Evolutionary conservation across 2,797 vertebrate species (phyloP), one percentile per base, ranked within the genome.

Genomic region (Crypturellus tataupa): DNA sequence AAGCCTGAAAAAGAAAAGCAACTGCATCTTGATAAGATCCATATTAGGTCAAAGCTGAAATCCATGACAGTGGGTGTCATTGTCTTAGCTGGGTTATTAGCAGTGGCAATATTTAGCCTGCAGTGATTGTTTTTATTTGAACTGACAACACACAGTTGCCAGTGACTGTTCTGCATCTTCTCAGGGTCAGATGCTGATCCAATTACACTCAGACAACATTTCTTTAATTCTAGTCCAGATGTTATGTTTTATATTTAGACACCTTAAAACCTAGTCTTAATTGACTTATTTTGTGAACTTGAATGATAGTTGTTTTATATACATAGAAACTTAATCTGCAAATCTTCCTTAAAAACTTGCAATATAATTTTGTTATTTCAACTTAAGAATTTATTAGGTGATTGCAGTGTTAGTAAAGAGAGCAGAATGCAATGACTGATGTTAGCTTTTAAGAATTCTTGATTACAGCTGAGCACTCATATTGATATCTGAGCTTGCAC

Each of bases 161-260:
- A 58, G 40, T 73, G 63, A 69, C 70, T 0, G 2, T 20, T 60
- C 49, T 55, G 8, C 67, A 55, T 37, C 55, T 88, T 79, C 78
- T 47, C 63, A 88, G 93, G 77, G 80, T 94, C 92, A 88, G 55
- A 86, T 76, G 23, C 33, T 29, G 33, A 76, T 39, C 70, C 49
- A 33, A 35, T 37, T 31, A 35, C 55, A 55, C 60, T 79, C 59
- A 14, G 55, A 51, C 19, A 69, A 31, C 18, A 11, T 27, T 42
- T 60, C 31, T 75, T 55, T 31, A 55, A 55, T 55, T 31, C 53
- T 31, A 31, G 53, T 31, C 53, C 19, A 31, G 53, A 55, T 55
- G 29, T 19, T n/a, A 56, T 14, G 20, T 24, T 53, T 84, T 79
- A 12, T 12, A 21, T 51, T 72, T 72, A 24, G 20, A 37, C 16